Conservation (phyloP, 30 jellyfish, hydroid and myxozoan species). For the Rhopilema esculentum region DNA sequence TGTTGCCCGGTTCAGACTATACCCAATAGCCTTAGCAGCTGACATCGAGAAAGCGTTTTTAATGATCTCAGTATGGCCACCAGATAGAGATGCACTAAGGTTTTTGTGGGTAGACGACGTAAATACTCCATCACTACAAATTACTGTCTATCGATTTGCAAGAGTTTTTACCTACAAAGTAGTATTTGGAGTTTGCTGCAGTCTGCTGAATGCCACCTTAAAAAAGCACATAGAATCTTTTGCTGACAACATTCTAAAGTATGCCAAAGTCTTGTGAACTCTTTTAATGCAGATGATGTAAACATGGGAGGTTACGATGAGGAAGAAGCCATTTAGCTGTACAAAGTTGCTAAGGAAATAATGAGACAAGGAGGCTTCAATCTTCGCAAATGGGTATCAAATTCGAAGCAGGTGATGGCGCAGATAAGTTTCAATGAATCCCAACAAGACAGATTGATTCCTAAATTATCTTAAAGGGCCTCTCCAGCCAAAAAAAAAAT, state of each 20-base stretch:
- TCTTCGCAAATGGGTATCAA: constrained; percentile 1
- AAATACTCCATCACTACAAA: not conserved
- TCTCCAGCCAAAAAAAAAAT: too few species aligned
- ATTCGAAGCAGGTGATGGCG: not conserved
- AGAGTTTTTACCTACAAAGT: too few species aligned
- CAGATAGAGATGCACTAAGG: not conserved
- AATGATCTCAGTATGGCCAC: not conserved
- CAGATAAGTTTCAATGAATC: not conserved
- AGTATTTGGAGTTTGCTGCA: constrained; percentile 1
- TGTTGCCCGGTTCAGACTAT: constrained; percentile 14
- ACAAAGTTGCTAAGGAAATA: not conserved
- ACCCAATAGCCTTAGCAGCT: constrained; percentile 20
- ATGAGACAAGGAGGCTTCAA: constrained; percentile 4
- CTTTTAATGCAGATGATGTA: not conserved
- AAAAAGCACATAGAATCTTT: not conserved
- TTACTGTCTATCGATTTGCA: constrained; percentile 2
- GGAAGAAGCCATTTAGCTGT: not conserved
- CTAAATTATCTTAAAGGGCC: too few species aligned
- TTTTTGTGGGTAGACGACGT: not conserved
- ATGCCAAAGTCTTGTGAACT: not conserved
- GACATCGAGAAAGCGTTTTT: constrained; percentile 3
- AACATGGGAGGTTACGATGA: constrained; percentile 1
- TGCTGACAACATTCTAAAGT: not conserved
- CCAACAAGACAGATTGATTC: too few species aligned
- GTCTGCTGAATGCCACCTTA: constrained; percentile 8